A percentile compares a stretch with the other conserved stretches of the same genome.
These are phyloP conservation scores for Semotilus atromaculatus DNA, from an alignment of 2,797 vertebrate genomes.

Conservation along the genomic window DNA sequence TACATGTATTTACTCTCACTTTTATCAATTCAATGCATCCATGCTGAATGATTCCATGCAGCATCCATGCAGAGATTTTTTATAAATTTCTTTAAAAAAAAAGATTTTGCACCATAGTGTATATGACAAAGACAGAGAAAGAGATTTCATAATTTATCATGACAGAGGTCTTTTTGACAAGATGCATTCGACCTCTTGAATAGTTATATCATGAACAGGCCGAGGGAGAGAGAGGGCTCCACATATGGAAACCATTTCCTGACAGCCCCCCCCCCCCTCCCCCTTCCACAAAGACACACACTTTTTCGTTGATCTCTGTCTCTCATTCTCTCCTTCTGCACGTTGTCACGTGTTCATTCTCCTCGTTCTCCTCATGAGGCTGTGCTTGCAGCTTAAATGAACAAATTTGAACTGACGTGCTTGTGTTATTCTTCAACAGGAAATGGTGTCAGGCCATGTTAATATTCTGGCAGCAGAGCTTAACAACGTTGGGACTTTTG, in stretches of 20 bases:
- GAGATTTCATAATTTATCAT: background rate
- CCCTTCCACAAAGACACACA: slow-evolving; percentile 59
- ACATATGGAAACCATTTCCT: slow-evolving; percentile 82
- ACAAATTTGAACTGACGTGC: slow-evolving; percentile 29
- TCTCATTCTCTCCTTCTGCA: slow-evolving; percentile 37
- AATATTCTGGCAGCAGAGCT: slow-evolving; percentile 32
- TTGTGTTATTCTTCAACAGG: slow-evolving; percentile 45
- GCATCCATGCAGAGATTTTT: no score
- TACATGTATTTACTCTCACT: background rate
- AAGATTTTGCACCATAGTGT: background rate
- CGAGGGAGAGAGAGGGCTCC: slow-evolving; percentile 16
- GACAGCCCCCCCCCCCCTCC: slow-evolving; percentile 61
- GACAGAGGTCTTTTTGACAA: slow-evolving; percentile 41
- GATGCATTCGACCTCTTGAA: slow-evolving; percentile 57
- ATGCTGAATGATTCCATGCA: no score
- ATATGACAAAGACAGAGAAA: background rate
- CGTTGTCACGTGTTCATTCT: slow-evolving; percentile 19
- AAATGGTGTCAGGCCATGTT: slow-evolving; percentile 46
- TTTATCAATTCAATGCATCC: background rate
- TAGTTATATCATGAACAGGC: slow-evolving; percentile 6
- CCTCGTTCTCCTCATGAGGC: background rate
- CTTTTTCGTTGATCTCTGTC: slow-evolving; percentile 52
- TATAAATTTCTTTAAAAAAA: background rate
- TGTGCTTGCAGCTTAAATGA: slow-evolving; percentile 36
- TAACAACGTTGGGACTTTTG: slow-evolving; percentile 19